Conservation (phyloP, 1,140 invertebrate genomes). For the Cheumatopsyche charites region DNA sequence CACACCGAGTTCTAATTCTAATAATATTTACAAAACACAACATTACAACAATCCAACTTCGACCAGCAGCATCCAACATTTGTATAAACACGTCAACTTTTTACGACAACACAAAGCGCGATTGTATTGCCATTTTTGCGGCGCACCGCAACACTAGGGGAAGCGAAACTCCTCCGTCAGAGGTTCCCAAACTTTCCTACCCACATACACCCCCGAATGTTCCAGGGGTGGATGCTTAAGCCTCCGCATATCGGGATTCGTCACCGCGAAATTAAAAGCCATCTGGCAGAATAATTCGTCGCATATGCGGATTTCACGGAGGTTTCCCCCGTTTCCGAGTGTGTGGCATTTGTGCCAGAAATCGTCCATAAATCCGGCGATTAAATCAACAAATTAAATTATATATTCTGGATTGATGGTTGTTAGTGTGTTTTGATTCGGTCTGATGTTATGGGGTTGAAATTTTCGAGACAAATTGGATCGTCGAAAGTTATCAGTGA, state of each 20-base stretch:
- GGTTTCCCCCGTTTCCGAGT: not conserved
- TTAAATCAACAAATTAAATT: constrained; percentile 15
- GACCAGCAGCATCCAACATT: too few species aligned
- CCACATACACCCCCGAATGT: not conserved
- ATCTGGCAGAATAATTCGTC: constrained; percentile 49
- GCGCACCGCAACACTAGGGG: not conserved
- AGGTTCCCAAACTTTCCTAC: not conserved
- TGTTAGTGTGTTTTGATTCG: too few species aligned
- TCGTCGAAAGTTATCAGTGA: too few species aligned
- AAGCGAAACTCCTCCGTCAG: too few species aligned
- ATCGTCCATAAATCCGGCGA: constrained; percentile 1
- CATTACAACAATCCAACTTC: too few species aligned
- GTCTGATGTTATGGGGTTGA: too few species aligned
- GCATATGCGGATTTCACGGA: constrained; percentile 41
- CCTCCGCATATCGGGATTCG: constrained; percentile 44
- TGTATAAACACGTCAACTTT: too few species aligned
- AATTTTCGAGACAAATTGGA: too few species aligned
- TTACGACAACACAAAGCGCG: too few species aligned
- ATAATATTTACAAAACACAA: too few species aligned
- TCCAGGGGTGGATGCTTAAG: constrained; percentile 37
- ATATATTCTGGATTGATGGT: not conserved
- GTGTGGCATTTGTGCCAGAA: not conserved
- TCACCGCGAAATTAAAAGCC: constrained; percentile 49
- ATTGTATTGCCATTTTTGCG: not conserved
- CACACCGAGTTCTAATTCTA: too few species aligned